A percentile compares a stretch with the other conserved stretches of the same genome.
These are phyloP conservation scores for Diachrysia chrysitis DNA, from an alignment of 2,888 invertebrate species.

Conservation along the genomic window DNA sequence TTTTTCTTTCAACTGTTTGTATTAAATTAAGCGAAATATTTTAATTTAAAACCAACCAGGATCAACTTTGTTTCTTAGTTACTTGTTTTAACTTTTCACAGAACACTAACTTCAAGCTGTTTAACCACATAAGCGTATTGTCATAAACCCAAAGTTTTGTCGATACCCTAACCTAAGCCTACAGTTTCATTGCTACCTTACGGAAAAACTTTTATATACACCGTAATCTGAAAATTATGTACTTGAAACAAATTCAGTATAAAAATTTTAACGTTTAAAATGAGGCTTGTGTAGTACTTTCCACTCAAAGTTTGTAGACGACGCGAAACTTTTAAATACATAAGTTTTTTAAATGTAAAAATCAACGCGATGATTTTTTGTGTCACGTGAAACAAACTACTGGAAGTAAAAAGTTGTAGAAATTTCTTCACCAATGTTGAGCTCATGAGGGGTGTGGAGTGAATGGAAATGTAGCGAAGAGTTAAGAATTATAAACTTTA, in stretches of 20 bases:
- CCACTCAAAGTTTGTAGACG: conserved; percentile 29
- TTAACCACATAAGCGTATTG: background rate
- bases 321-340: conserved; percentile 11
- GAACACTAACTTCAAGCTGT: background rate
- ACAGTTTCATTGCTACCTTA: background rate
- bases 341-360: conserved; percentile 1
- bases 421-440: background rate
- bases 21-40: background rate
- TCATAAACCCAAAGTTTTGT: background rate
- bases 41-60: background rate
- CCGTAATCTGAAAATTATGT: conserved; percentile 19
- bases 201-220: conserved; percentile 8
- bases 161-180: background rate
- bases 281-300: conserved; percentile 20
- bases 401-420: background rate
- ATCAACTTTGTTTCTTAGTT: background rate
- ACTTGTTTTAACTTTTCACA: background rate
- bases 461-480: background rate
- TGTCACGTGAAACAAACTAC: background rate
- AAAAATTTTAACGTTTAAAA: conserved; percentile 19
- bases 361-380: conserved; percentile 5
- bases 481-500: background rate
- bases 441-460: background rate
- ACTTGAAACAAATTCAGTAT: conserved; percentile 17
- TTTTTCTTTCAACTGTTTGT: no score